phyloP scores from a whole-genome alignment of 2,888 invertebrate genomes.

The Cryptus viduatorius region DNA sequence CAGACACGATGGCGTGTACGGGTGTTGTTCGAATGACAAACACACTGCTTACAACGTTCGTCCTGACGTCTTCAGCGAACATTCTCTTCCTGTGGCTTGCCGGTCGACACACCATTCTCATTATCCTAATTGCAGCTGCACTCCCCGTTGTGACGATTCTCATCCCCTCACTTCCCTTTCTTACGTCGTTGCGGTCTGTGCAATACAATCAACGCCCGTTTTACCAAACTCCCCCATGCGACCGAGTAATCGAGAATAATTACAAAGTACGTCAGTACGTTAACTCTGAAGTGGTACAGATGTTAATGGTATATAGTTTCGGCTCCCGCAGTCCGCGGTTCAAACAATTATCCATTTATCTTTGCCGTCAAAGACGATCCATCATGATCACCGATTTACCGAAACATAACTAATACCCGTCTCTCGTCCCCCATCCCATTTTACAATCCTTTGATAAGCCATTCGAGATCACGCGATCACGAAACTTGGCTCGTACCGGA shows the following conservation, averaged over 20 bases:
- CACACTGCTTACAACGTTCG: conserved; percentile 31
- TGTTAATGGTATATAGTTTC: background rate
- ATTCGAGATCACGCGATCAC: conserved; percentile 13
- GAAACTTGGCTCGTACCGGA: conserved; percentile 44
- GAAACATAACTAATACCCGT: background rate
- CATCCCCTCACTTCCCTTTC: conserved; percentile 1
- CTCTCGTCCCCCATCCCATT: background rate
- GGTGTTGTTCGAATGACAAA: conserved; percentile 31
- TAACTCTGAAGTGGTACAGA: conserved; percentile 4
- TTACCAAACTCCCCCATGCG: conserved; percentile 5
- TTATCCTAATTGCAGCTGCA: conserved; percentile 59
- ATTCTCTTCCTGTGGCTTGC: conserved; percentile 19
- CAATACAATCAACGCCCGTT: conserved; percentile 49
- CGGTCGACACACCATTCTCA: conserved; percentile 47
- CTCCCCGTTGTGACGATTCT: conserved; percentile 1
- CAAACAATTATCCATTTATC: background rate
- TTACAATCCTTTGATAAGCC: conserved; percentile 7
- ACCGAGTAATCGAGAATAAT: conserved; percentile 46
- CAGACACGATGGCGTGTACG: background rate
- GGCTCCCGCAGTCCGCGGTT: background rate
- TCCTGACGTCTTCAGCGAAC: conserved; percentile 29
- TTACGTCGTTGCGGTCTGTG: conserved; percentile 12
- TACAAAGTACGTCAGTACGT: conserved; percentile 28
- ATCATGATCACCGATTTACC: background rate
- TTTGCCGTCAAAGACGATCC: background rate